phyloP scores from a whole-genome alignment of 1,140 invertebrate species.

The Drosophila lacteicornis region DNA sequence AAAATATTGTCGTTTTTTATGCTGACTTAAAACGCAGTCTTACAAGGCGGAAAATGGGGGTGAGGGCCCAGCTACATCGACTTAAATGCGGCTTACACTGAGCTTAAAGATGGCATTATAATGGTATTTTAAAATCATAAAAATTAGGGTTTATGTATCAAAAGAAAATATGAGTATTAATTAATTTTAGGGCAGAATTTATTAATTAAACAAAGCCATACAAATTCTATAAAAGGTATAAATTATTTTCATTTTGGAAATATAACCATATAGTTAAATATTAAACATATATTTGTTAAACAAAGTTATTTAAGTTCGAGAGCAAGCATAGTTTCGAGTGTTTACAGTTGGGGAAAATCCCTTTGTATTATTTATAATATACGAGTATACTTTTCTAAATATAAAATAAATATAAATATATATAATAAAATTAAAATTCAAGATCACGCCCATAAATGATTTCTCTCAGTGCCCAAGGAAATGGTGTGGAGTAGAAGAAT shows the following conservation, averaged over 20 bases:
- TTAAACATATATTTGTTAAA: too few relatives aligned
- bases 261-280: too few relatives aligned
- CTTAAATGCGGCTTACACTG: slow-evolving; percentile 10
- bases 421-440: not conserved
- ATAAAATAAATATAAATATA: slow-evolving; percentile 5
- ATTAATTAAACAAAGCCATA: too few relatives aligned
- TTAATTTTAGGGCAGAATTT: too few relatives aligned
- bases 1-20: slow-evolving; percentile 21
- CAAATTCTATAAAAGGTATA: too few relatives aligned
- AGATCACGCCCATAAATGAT: not conserved
- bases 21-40: slow-evolving; percentile 53
- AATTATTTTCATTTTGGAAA: too few relatives aligned
- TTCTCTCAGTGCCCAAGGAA: not conserved
- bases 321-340: too few relatives aligned
- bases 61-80: slow-evolving; percentile 10
- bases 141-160: too few relatives aligned
- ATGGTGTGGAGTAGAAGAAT: not conserved
- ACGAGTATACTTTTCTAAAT: not conserved
- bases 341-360: not conserved
- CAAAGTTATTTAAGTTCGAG: too few relatives aligned
- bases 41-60: slow-evolving; percentile 36
- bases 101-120: not conserved
- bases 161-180: too few relatives aligned
- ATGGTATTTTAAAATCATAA: too few relatives aligned
- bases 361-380: not conserved